Percentiles rank a stretch among this genome's conserved stretches.
phyloP scores from a whole-genome alignment of 1,140 invertebrate genomes.

The Drosophila sp. region DNA sequence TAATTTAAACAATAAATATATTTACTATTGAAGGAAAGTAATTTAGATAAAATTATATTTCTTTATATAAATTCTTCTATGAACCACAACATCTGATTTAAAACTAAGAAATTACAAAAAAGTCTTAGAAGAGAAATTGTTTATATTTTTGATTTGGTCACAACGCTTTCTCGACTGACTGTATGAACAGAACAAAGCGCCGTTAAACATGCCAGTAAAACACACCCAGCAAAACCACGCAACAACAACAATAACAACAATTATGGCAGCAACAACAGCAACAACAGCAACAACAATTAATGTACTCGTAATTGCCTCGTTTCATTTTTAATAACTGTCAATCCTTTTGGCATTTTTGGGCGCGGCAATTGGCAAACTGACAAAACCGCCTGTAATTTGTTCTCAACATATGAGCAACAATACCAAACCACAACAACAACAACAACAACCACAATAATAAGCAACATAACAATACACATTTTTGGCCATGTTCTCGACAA shows the following conservation, averaged over 20 bases:
- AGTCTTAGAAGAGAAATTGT: no score
- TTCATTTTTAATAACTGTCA: constrained; percentile 82
- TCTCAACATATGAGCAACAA: constrained; percentile 60
- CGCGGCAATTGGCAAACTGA: constrained; percentile 72
- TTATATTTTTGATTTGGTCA: no score
- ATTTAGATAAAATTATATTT: no score
- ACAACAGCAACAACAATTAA: constrained; percentile 42
- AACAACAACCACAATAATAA: constrained; percentile 29
- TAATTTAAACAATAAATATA: no score
- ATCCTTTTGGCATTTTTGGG: constrained; percentile 72
- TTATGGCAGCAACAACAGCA: neutral
- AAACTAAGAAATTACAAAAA: no score
- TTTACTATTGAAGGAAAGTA: no score
- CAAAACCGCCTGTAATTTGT: constrained; percentile 69
- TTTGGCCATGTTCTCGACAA: constrained; percentile 35
- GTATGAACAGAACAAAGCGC: constrained; percentile 50
- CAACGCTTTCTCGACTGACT: neutral
- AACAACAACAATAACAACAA: neutral
- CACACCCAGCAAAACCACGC: constrained; percentile 56
- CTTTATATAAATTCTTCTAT: no score
- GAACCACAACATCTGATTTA: no score
- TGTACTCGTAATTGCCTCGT: constrained; percentile 80
- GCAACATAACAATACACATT: constrained; percentile 28
- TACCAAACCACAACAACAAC: constrained; percentile 46
- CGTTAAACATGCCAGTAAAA: constrained; percentile 77